Evolutionary conservation across 2,113 vertebrate genomes (phyloP).

Genomic region (Phoenicopterus ruber): DNA sequence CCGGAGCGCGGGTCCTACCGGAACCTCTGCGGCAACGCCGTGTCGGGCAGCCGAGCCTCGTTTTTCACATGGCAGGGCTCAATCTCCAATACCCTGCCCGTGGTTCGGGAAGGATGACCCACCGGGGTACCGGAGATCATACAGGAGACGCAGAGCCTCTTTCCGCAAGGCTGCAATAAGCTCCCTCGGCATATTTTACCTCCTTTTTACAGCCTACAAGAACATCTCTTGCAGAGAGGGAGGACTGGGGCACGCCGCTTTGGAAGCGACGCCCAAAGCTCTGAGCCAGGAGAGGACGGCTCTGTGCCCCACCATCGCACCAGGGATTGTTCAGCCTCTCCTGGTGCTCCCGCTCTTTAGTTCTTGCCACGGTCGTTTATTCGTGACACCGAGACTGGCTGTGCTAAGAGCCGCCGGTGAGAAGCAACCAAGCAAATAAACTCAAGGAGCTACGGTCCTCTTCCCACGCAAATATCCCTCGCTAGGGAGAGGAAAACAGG

Average conservation of each 20-base stretch:
- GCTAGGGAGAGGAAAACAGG: background rate
- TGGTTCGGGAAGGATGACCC: background rate
- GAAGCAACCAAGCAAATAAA: background rate
- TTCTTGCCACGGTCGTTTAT: too few relatives aligned
- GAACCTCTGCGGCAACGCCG: rapidly evolving
- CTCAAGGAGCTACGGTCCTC: background rate
- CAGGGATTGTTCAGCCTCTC: background rate
- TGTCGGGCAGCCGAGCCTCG: background rate
- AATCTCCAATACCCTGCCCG: background rate
- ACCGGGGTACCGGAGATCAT: background rate
- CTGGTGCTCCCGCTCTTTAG: background rate
- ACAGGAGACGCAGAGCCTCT: background rate
- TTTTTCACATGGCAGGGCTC: background rate
- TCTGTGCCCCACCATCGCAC: background rate
- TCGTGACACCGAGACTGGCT: background rate
- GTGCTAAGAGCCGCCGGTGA: background rate
- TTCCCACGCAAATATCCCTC: background rate
- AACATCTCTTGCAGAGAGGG: background rate
- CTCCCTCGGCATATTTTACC: background rate
- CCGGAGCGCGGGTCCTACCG: rapidly evolving
- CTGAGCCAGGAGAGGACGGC: background rate
- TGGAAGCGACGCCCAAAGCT: background rate
- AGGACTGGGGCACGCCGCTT: rapidly evolving
- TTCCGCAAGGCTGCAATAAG: background rate
- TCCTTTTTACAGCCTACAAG: background rate